phyloP scores from a whole-genome alignment of 2,888 invertebrate genomes.

The Lagria hirta region DNA sequence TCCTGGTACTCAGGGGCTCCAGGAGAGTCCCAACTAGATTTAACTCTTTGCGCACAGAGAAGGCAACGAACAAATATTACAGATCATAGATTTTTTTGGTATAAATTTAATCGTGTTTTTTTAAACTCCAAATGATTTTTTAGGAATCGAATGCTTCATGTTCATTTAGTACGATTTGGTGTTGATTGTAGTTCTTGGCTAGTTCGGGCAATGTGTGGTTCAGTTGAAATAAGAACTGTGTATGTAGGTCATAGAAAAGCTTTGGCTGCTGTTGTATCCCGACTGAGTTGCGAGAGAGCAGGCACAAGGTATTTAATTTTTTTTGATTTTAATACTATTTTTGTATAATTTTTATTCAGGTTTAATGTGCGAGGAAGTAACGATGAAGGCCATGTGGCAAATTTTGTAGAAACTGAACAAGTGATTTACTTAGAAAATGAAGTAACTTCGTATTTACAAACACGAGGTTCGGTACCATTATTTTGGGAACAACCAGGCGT shows the following conservation, averaged over 20 bases:
- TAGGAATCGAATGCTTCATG: constrained; percentile 92
- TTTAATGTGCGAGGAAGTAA: constrained; percentile 99
- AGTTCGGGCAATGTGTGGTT: constrained; percentile 94
- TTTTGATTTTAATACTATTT: constrained; percentile 6
- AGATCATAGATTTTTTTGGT: constrained; percentile 98
- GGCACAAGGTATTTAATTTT: constrained; percentile 71
- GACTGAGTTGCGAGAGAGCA: constrained; percentile 95
- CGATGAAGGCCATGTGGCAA: constrained; percentile 98
- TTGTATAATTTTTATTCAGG: constrained; percentile 55
- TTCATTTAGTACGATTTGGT: constrained; percentile 88
- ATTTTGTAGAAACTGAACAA: constrained; percentile 99
- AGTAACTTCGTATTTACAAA: constrained; percentile 86
- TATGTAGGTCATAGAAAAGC: constrained; percentile 96
- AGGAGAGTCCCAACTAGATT: constrained; percentile 66
- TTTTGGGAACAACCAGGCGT: constrained; percentile 99
- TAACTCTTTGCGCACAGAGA: constrained; percentile 92
- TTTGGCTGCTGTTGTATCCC: constrained; percentile 90
- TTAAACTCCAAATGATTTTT: constrained; percentile 28
- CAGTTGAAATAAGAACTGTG: constrained; percentile 96
- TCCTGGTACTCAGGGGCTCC: constrained; percentile 65
- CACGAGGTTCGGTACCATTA: constrained; percentile 94
- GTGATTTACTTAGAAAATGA: constrained; percentile 90
- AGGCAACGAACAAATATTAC: constrained; percentile 76
- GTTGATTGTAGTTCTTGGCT: constrained; percentile 92
- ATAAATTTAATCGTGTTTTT: constrained; percentile 20